A percentile compares a stretch with the other conserved stretches of the same genome.
Conservation (phyloP, 2,888 invertebrate species). For the Acanthoscelides obtectus region DNA sequence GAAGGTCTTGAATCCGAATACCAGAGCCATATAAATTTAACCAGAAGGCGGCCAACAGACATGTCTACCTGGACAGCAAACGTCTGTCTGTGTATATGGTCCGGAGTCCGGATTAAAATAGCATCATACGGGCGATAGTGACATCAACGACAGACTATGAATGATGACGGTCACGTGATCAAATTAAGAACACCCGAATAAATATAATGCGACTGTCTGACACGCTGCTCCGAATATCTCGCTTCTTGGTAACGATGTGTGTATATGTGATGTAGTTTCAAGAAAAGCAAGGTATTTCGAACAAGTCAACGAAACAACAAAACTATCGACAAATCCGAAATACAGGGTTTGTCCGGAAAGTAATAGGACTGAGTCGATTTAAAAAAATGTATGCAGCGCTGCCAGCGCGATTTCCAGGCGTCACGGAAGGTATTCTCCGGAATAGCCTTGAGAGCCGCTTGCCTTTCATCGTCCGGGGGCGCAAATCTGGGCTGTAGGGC, state of each 20-base stretch:
- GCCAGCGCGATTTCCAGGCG: no score
- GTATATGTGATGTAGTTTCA: neutral
- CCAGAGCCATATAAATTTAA: neutral
- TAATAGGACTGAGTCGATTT: no score
- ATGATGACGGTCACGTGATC: constrained; percentile 44
- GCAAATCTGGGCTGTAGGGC: no score
- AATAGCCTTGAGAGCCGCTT: no score
- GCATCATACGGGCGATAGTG: neutral
- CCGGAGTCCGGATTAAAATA: neutral
- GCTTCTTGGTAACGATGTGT: neutral
- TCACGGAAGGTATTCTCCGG: no score
- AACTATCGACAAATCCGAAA: no score
- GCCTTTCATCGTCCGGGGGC: no score
- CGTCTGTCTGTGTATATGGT: neutral
- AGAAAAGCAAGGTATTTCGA: neutral
- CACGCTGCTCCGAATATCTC: neutral
- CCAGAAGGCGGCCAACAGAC: neutral
- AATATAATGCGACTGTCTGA: neutral
- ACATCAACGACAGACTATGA: constrained; percentile 40
- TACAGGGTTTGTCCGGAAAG: no score
- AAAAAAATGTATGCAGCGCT: no score
- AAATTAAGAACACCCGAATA: constrained; percentile 24
- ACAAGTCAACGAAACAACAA: no score
- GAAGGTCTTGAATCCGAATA: no score
- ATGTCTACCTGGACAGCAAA: neutral